A percentile compares a stretch with the other conserved stretches of the same genome.
Conservation (phyloP, 1,140 invertebrate species). For the Drosophila ironensis region DNA sequence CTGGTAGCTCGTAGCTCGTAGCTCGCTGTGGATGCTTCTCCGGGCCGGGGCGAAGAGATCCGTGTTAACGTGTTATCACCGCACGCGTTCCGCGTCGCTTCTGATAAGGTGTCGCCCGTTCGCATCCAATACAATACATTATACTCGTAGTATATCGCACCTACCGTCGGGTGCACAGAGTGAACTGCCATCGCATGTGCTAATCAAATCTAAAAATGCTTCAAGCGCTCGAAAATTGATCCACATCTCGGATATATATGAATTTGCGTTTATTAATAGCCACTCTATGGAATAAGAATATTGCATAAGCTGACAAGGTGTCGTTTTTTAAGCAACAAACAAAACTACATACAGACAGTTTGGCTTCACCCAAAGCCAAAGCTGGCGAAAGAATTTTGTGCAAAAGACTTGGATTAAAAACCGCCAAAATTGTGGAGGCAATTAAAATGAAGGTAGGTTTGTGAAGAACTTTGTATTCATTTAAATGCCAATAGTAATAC, state of each 20-base stretch:
- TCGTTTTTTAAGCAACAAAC: not conserved
- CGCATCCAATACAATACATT: not conserved
- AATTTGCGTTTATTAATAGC: slow-evolving; percentile 24
- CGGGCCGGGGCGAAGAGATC: slow-evolving; percentile 8
- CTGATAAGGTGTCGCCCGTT: slow-evolving; percentile 18
- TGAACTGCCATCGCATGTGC: slow-evolving; percentile 56
- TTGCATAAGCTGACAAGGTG: slow-evolving; percentile 41
- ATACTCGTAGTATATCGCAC: not conserved
- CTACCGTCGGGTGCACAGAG: slow-evolving; percentile 20
- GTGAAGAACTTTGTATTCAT: not conserved
- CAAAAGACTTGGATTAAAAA: slow-evolving; percentile 79
- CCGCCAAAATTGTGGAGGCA: slow-evolving; percentile 82
- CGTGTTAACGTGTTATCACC: slow-evolving; percentile 10
- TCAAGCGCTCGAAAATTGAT: slow-evolving; percentile 41
- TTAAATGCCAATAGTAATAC: too few species aligned
- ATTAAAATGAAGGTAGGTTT: slow-evolving; percentile 81
- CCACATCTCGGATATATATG: slow-evolving; percentile 24
- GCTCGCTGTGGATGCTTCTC: too few species aligned
- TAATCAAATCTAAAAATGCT: slow-evolving; percentile 55
- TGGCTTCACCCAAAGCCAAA: slow-evolving; percentile 27
- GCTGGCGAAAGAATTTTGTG: slow-evolving; percentile 61
- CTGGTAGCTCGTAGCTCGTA: not conserved
- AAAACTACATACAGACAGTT: slow-evolving; percentile 1
- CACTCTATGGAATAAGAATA: slow-evolving; percentile 1
- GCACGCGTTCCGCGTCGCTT: slow-evolving; percentile 17